Base-by-base conservation (phyloP, 1,140 invertebrate genomes). In the Caenorhabditis tropicalis region DNA sequence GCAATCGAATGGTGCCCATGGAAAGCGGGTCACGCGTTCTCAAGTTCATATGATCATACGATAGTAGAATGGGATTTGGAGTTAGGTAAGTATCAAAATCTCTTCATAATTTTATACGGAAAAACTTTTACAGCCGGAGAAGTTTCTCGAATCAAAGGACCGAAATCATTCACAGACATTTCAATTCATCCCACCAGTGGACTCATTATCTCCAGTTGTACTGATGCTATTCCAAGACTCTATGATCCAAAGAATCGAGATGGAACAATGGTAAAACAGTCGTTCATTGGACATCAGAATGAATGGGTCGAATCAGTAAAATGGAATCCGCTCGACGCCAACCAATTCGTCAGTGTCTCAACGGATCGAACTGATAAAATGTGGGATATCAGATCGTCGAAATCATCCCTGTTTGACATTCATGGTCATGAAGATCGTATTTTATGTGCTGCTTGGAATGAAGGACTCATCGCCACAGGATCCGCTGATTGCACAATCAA, bases 381-480 rank as follows among this genome's bases (percentile, higher is more conserved):
- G 46, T 99, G 98, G 98, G 98, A 99, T 91, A 94, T 43, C 39
- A 94, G 89, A 91, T 96, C 96, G 91, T 94, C 96, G 0, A 96
- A 95, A 91, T 95, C 95, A 12, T 95, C 97, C 2, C 92, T 99
- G 0, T 99, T 95, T 90, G 96, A 99, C 91, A 92, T 99, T 88
- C 93, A 94, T 82, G 97, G 97, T 0, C 98, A 99, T 90, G 94
- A 95, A 88, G 97, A 98, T 87, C 98, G 97, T 93, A 94, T 98
- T 2, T 92, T 99, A 29, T 94, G 95, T 89, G 95, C 95, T 88
- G 95, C 98, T 92, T 99, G 98, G 97, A 95, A 95, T 3, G 94
- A 96, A 92, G 92, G 94, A 56, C 93, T 95, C 43, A 94, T 99
- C 80, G 93, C 97, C 48, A 98, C 96, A 82, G 98, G 97, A 24